phyloP scores from a whole-genome alignment of 92 coral and sea anemone genomes.

The Porites divaricata region DNA sequence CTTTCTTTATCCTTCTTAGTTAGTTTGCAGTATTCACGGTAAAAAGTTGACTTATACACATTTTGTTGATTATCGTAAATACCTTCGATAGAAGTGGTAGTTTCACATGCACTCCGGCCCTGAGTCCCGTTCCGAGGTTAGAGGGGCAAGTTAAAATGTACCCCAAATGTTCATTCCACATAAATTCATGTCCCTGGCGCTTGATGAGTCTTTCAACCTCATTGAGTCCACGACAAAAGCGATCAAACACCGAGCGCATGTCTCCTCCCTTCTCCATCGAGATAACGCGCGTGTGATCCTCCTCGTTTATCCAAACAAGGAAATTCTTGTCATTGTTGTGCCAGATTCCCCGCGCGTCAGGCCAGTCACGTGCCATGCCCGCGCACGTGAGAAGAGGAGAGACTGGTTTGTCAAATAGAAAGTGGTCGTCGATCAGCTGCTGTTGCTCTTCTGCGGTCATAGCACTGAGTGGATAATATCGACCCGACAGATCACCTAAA shows the following conservation, averaged over 20 bases:
- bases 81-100: conserved; percentile 85
- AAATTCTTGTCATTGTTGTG: conserved; percentile 94
- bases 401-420: conserved; percentile 99
- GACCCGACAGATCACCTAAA: conserved; percentile 89
- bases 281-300: conserved; percentile 95
- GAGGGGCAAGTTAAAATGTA: conserved; percentile 96
- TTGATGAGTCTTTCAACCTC: conserved; percentile 93
- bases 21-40: neutral
- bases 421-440: conserved; percentile 92
- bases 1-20: no score
- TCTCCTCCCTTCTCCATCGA: conserved; percentile 96
- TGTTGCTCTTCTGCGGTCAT: conserved; percentile 95
- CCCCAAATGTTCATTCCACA: conserved; percentile 98
- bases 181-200: conserved; percentile 85
- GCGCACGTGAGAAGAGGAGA: conserved; percentile 99
- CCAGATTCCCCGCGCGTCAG: conserved; percentile 99
- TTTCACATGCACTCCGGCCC: conserved; percentile 98
- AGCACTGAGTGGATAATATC: conserved; percentile 85
- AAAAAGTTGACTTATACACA: no score
- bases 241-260: conserved; percentile 91
- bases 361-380: conserved; percentile 99
- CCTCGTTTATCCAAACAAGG: conserved; percentile 98
- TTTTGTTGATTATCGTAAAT: neutral
- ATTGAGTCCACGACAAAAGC: conserved; percentile 92
- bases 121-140: conserved; percentile 96